These are phyloP conservation scores for Andrena haemorrhoa DNA, from an alignment of 2,888 invertebrate species.

Conservation along the genomic window DNA sequence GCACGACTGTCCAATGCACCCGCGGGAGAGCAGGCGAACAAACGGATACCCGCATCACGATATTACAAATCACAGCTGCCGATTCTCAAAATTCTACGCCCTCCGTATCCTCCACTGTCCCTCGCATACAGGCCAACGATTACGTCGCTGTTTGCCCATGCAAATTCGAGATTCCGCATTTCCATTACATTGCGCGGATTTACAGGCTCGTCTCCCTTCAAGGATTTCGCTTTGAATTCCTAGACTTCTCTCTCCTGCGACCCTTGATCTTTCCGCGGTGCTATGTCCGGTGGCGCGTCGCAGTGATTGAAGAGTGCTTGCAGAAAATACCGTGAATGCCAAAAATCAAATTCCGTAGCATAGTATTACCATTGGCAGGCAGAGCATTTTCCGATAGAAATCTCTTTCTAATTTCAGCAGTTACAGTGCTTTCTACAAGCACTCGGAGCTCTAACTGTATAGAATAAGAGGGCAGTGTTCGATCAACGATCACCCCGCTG, in stretches of 20 bases:
- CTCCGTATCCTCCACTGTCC: not conserved
- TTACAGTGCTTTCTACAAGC: too few relatives aligned
- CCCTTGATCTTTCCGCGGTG: constrained; percentile 46
- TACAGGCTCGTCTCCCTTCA: constrained; percentile 18
- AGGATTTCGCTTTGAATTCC: constrained; percentile 47
- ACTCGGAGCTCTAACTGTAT: not conserved
- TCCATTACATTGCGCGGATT: not conserved
- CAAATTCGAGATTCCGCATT: not conserved
- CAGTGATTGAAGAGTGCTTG: not conserved
- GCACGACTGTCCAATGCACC: constrained; percentile 6
- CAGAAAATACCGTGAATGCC: too few relatives aligned
- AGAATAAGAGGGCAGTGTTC: too few relatives aligned
- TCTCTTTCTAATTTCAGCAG: too few relatives aligned
- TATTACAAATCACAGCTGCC: constrained; percentile 22
- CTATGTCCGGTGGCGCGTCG: not conserved
- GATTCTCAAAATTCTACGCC: constrained; percentile 3
- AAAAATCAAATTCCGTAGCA: too few relatives aligned
- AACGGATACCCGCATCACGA: constrained; percentile 28
- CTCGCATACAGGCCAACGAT: not conserved
- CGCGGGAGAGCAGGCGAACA: constrained; percentile 8
- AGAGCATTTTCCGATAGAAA: too few relatives aligned
- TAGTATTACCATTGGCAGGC: too few relatives aligned
- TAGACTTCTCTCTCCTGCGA: constrained; percentile 34
- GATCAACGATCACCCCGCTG: not conserved
- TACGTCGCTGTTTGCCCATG: constrained; percentile 20